Evolutionary conservation across 2,797 vertebrate species (phyloP), one percentile per base, ranked within the genome.

Genomic region (Tangara arthus): DNA sequence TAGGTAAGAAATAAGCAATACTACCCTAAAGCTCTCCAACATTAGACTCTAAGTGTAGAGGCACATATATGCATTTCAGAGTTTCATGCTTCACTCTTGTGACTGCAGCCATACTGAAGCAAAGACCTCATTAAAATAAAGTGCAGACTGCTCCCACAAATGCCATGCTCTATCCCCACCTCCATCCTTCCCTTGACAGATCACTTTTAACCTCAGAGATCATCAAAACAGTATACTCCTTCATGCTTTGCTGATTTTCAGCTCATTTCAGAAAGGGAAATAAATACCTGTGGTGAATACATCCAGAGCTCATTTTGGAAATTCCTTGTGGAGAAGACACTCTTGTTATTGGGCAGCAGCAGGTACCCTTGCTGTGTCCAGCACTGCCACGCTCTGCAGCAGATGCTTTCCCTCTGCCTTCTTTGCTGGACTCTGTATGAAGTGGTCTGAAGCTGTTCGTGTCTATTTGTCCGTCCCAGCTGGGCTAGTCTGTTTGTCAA

Each of bases 361-460:
- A 2, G 37, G 22, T 12, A 13, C 9, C 10, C 19, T 50, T 0
- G 0, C 37, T 44, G 4, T 8, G 27, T 34, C 24, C 15, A 3
- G 17, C 7, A 15, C 11, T 7, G 28, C 53, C 8, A 3, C 3
- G 4, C 35, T 61, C 66, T 59, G 68, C 27, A 32, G 30, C 41
- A 75, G 11, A 26, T 57, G 27, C 44, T 0, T 0, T 35, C 28
- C 60, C 32, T 86, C 60, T 66, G 15, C 59, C 28, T 60, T 59
- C 22, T 72, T 55, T 5, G 2, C 19, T 30, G 42, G 16, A 3
- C 6, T 47, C 47, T 13, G 39, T 27, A 23, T 0, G 0, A 49
- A 27, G 0, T 0, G 4, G 13, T 11, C 1, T 2, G 50, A 57
- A 65, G 22, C 10, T 39, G 22, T 6, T 69, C 61, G 34, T 47